Evolutionary conservation across 2,113 vertebrate genomes (phyloP).

Genomic region (Polypterus senegalus): DNA sequence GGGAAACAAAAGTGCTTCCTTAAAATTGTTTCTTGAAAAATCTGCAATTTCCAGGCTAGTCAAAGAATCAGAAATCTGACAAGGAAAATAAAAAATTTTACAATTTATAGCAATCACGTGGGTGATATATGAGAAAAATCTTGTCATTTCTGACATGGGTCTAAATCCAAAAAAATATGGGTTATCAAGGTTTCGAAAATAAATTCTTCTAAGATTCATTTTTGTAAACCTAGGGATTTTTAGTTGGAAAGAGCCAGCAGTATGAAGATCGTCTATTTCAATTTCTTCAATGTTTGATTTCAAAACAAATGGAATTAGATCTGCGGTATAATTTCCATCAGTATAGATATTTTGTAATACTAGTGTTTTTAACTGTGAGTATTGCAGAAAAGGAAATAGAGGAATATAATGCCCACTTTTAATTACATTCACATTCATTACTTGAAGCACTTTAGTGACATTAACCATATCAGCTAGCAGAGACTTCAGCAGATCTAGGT

Average conservation of each 20-base stretch:
- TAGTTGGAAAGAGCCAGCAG: background rate
- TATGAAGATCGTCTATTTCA: background rate
- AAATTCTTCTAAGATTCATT: background rate
- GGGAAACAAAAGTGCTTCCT: background rate
- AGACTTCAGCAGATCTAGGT: constrained; percentile 3
- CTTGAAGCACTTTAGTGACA: background rate
- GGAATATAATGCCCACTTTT: background rate
- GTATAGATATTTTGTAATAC: background rate
- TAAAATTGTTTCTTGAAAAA: background rate
- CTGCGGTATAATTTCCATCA: background rate
- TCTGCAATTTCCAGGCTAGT: background rate
- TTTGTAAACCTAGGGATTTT: background rate
- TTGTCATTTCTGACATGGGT: background rate
- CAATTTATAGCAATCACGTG: background rate
- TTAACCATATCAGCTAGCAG: constrained; percentile 1
- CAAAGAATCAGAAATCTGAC: constrained; percentile 1
- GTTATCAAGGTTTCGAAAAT: background rate
- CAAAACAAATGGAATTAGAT: background rate
- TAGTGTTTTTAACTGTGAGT: constrained; percentile 1
- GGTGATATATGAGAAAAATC: background rate
- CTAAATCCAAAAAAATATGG: constrained; percentile 10
- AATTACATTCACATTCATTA: constrained; percentile 2
- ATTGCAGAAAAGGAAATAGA: constrained; percentile 1
- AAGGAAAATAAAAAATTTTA: constrained; percentile 5
- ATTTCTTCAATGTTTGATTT: constrained; percentile 3